These are phyloP conservation scores for Tarsius wallacei DNA, from an alignment of 2,797 vertebrate genomes.

Conservation along the genomic window DNA sequence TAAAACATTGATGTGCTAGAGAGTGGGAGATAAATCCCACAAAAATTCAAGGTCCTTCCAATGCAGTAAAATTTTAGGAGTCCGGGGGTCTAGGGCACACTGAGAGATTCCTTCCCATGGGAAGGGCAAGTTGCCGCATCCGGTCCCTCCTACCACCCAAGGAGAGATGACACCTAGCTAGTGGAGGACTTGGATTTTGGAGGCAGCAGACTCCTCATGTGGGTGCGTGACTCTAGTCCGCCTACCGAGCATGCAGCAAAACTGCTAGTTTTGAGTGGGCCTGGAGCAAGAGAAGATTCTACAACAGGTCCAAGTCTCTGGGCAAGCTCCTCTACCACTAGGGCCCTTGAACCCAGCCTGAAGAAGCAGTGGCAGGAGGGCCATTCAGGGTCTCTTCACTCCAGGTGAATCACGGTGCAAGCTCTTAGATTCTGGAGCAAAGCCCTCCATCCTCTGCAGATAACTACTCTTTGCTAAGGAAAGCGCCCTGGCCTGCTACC, in stretches of 20 bases:
- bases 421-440: background rate
- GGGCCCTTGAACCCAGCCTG: background rate
- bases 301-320: rapidly evolving
- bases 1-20: background rate
- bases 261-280: background rate
- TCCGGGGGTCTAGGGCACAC: background rate
- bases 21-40: background rate
- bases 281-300: background rate
- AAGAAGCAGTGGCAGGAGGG: rapidly evolving
- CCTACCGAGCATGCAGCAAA: background rate
- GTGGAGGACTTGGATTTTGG: background rate
- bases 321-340: no score
- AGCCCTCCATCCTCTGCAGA: background rate
- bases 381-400: background rate
- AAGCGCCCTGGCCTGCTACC: background rate
- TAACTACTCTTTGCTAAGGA: background rate
- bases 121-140: background rate
- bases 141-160: background rate
- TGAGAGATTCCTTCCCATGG: background rate
- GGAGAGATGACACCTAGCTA: background rate
- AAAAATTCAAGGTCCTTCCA: background rate
- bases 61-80: background rate
- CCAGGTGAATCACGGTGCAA: background rate
- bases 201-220: background rate
- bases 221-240: background rate